These are phyloP conservation scores for Leucoma salicis DNA, from an alignment of 2,888 invertebrate species.

Conservation along the genomic window DNA sequence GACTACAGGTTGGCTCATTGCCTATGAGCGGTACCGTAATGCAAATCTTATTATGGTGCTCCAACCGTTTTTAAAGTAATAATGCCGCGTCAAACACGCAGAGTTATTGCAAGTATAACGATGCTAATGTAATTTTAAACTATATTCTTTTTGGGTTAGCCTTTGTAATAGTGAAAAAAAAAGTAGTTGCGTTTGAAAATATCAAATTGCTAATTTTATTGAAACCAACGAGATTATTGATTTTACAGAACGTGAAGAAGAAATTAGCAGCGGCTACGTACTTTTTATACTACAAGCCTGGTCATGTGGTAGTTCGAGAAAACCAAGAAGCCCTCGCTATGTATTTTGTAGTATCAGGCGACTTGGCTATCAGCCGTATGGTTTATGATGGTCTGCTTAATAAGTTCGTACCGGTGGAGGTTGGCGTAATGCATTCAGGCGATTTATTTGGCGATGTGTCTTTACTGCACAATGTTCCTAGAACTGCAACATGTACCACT, in stretches of 20 bases:
- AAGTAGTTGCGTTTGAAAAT: no score
- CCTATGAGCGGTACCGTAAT: no score
- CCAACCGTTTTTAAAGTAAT: no score
- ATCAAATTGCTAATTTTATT: no score
- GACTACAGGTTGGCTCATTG: no score
- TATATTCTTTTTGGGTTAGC: no score
- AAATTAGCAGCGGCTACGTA: slow-evolving; percentile 83
- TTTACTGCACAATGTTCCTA: slow-evolving; percentile 81
- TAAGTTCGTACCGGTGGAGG: slow-evolving; percentile 65
- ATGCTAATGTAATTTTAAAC: no score
- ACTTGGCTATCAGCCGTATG: slow-evolving; percentile 71
- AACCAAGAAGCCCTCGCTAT: slow-evolving; percentile 82
- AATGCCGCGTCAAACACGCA: no score
- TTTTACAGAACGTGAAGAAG: slow-evolving; percentile 80
- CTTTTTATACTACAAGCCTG: slow-evolving; percentile 83
- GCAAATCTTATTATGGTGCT: no score
- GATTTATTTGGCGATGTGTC: slow-evolving; percentile 87
- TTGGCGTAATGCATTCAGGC: slow-evolving; percentile 79
- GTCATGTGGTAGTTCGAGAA: slow-evolving; percentile 83
- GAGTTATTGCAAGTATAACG: no score
- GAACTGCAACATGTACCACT: slow-evolving; percentile 84
- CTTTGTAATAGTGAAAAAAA: no score
- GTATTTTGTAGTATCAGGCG: slow-evolving; percentile 85
- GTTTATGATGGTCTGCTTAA: slow-evolving; percentile 76
- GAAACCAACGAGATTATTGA: no score